phyloP scores from a whole-genome alignment of 2,888 invertebrate species.

The Polylopha cassiicola region DNA sequence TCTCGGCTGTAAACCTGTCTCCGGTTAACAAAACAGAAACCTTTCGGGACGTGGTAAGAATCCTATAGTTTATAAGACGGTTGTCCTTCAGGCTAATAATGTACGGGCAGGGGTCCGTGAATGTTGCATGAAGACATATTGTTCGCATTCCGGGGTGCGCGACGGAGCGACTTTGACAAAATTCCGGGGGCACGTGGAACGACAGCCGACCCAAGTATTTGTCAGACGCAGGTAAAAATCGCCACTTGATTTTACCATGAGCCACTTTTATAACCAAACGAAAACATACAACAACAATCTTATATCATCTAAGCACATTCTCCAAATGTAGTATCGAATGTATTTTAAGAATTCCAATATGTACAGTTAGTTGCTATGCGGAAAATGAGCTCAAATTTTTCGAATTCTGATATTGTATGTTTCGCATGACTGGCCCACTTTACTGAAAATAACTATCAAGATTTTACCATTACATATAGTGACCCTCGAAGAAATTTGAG shows the following conservation, averaged over 20 bases:
- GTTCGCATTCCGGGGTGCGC: conserved; percentile 47
- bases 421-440: too few species aligned
- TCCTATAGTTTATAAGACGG: conserved; percentile 50
- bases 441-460: background rate
- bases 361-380: background rate
- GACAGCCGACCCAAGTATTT: conserved; percentile 33
- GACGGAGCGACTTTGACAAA: conserved; percentile 56
- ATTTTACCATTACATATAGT: conserved; percentile 14
- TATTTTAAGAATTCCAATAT: background rate
- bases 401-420: too few species aligned
- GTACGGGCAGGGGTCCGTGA: conserved; percentile 49
- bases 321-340: too few species aligned
- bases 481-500: conserved; percentile 31
- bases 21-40: conserved; percentile 5
- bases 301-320: too few species aligned
- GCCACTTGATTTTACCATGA: conserved; percentile 29
- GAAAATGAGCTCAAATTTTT: background rate
- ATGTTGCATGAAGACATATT: conserved; percentile 65
- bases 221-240: conserved; percentile 33
- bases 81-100: conserved; percentile 51
- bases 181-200: conserved; percentile 36
- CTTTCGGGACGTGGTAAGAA: conserved; percentile 38
- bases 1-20: too few species aligned
- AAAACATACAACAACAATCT: too few species aligned
- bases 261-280: conserved; percentile 21